Evolutionary conservation across 2,888 invertebrate species (phyloP), one percentile per base, ranked within the genome.

Genomic region (Melinopterus prodromus): DNA sequence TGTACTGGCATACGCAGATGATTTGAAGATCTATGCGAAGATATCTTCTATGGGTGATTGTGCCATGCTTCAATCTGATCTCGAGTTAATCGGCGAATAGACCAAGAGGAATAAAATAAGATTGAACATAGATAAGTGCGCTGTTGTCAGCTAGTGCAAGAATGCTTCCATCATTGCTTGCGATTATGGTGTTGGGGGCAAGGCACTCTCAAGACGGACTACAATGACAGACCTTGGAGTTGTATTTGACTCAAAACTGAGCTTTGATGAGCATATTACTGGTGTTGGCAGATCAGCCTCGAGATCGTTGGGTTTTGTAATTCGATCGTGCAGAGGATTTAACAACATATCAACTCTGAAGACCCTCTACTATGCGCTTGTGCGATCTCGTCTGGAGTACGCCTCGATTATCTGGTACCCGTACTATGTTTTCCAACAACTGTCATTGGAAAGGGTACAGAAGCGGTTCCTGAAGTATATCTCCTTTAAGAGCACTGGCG

Each of bases 321-420:
- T 53, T 9, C 53, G 53, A 1, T 53, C 53, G 7, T 53, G 53
- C 53, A 53, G 53, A 53, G 53, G 12, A 7, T 53, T 53, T 53
- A 53, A 2, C 53, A 53, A 53, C 12, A 53, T 53, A 53, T 53
- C 53, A 6, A 12, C 53, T 53, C 7, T 53, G 12, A 53, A 12
- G 53, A 9, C 5, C 53, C 12, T 53, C 7, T 53, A 53, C 16
- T 71, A 14, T n/a, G 71, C 71, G 5, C 16, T 71, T 16, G 35
- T 71, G 4, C 12, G 71, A 15, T 71, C 71, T 15, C 71, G 71
- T 15, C 15, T 71, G 71, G 71, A 71, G 16, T 71, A 71, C 16
- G 71, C 71, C 12, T 14, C 35, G 5, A 71, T 71, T 6, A 35
- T 71, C 16, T 71, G 71, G 16, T 26, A 15, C 35, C 71, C 71